A percentile compares a stretch with the other conserved stretches of the same genome.
These are phyloP conservation scores for Melanophora roralis DNA, from an alignment of 2,888 invertebrate genomes.

Conservation along the genomic window DNA sequence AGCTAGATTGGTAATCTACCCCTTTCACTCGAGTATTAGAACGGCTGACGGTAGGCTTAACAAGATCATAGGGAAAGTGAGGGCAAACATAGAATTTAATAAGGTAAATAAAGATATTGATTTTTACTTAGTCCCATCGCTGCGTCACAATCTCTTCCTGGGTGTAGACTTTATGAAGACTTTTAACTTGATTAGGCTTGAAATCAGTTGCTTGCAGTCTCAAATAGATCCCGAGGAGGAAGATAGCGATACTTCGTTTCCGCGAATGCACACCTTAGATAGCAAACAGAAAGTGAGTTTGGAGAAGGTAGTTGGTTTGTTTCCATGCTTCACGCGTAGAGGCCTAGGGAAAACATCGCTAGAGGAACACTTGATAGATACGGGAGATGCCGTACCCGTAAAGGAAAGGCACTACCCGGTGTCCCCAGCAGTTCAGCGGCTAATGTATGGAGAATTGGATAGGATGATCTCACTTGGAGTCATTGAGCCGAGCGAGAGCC, in stretches of 20 bases:
- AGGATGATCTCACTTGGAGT: too few species aligned
- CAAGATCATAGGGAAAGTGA: neutral
- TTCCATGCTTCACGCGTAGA: neutral
- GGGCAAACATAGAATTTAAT: neutral
- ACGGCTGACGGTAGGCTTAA: neutral
- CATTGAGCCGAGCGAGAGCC: too few species aligned
- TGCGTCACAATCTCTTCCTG: neutral
- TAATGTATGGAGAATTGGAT: too few species aligned
- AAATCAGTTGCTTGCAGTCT: too few species aligned
- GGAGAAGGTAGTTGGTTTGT: neutral
- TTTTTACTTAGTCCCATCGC: too few species aligned
- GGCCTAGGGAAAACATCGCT: too few species aligned
- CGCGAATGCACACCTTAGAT: neutral
- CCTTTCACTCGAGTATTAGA: neutral
- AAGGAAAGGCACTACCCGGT: neutral
- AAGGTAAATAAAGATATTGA: neutral
- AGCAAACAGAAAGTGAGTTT: neutral
- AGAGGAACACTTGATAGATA: too few species aligned
- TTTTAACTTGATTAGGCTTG: neutral
- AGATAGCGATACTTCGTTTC: neutral
- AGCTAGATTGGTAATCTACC: neutral
- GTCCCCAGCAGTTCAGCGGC: neutral
- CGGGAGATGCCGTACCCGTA: neutral
- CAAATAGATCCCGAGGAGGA: too few species aligned
- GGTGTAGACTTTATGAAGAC: neutral